Percentiles rank a stretch among this genome's conserved stretches.
Conservation (phyloP, 2,888 invertebrate genomes). For the Petrolisthes cinctipes region DNA sequence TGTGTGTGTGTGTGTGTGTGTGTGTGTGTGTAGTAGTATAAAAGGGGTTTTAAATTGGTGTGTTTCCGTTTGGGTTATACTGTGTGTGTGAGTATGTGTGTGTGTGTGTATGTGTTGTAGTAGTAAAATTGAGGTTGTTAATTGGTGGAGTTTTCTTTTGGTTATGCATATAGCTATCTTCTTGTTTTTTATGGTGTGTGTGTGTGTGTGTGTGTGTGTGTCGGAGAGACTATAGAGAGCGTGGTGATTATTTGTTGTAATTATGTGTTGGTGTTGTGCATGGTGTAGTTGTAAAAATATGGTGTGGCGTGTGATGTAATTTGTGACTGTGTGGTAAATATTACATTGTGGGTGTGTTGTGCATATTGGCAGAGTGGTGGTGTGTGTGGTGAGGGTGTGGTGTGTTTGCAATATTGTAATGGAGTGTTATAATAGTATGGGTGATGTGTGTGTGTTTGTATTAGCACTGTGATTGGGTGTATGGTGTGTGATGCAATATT, state of each 20-base stretch:
- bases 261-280: too few relatives aligned
- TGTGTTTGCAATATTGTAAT: not conserved
- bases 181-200: too few relatives aligned
- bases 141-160: too few relatives aligned
- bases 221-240: too few relatives aligned
- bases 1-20: too few relatives aligned
- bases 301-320: not conserved
- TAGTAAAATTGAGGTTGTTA: too few relatives aligned
- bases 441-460: not conserved
- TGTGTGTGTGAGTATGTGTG: constrained; percentile 2
- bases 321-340: not conserved
- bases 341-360: not conserved
- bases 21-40: too few relatives aligned
- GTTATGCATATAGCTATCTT: too few relatives aligned
- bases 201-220: too few relatives aligned
- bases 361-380: not conserved
- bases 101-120: not conserved
- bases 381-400: not conserved
- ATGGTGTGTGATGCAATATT: too few relatives aligned
- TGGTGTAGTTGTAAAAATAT: constrained; percentile 1
- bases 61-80: not conserved
- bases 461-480: not conserved
- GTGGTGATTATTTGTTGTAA: too few relatives aligned
- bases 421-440: not conserved
- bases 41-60: not conserved